Conservation (phyloP, 2,113 vertebrate genomes). For the Bothrops jararaca region DNA sequence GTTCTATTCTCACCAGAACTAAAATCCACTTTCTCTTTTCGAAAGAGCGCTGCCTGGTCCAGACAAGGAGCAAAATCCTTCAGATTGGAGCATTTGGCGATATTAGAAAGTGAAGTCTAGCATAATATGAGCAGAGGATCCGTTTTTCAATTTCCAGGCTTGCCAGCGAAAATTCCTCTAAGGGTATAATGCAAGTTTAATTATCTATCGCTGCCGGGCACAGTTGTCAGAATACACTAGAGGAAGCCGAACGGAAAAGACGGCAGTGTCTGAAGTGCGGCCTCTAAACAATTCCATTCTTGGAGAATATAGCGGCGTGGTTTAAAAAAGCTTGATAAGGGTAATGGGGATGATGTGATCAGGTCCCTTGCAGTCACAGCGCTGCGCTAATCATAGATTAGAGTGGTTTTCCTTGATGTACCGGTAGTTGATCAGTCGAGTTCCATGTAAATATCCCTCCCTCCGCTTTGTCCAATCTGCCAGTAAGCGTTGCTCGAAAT, state of each 20-base stretch:
- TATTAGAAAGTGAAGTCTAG: background rate
- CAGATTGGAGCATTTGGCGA: background rate
- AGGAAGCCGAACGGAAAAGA: background rate
- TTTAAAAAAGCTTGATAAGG: constrained; percentile 53
- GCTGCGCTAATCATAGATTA: constrained; percentile 53
- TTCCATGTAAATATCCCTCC: constrained; percentile 75
- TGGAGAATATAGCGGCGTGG: constrained; percentile 30
- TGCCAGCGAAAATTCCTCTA: rapidly evolving
- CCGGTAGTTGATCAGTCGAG: constrained; percentile 71
- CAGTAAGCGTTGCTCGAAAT: constrained; percentile 79
- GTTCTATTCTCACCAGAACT: background rate
- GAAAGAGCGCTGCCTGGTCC: too few relatives aligned
- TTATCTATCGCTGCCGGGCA: constrained; percentile 19
- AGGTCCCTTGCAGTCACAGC: constrained; percentile 38
- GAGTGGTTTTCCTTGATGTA: constrained; percentile 63
- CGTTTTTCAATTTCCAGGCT: rapidly evolving
- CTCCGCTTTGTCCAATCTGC: constrained; percentile 74
- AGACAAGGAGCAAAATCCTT: background rate
- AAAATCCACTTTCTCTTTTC: background rate
- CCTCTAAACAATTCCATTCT: constrained; percentile 36
- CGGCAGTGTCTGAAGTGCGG: background rate
- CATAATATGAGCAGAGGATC: background rate
- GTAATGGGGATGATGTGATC: constrained; percentile 60
- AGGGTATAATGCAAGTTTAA: background rate
- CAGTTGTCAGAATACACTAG: constrained; percentile 4